A percentile compares a stretch with the other conserved stretches of the same genome.
These are phyloP conservation scores for Clunio marinus DNA, from an alignment of 2,888 invertebrate species.

Conservation along the genomic window DNA sequence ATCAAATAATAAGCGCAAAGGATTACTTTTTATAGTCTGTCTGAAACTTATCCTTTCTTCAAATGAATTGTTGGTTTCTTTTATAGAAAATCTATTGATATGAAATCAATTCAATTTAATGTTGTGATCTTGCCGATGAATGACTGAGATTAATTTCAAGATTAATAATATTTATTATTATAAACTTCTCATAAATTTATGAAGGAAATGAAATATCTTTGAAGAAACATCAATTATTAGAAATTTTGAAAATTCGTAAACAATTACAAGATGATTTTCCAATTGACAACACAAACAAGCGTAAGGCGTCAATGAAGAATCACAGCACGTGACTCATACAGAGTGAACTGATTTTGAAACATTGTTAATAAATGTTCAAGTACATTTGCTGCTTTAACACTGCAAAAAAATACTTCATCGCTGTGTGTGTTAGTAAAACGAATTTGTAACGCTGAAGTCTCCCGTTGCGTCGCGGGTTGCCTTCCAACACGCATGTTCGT, in stretches of 20 bases:
- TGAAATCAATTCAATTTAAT: too few species aligned
- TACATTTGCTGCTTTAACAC: neutral
- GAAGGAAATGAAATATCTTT: too few species aligned
- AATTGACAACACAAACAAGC: neutral
- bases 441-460: neutral
- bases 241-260: neutral
- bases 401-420: neutral
- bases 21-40: too few species aligned
- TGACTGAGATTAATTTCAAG: too few species aligned
- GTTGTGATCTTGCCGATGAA: too few species aligned
- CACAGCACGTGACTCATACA: conserved; percentile 25
- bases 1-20: too few species aligned
- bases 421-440: neutral
- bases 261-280: neutral
- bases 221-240: too few species aligned
- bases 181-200: too few species aligned
- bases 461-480: conserved; percentile 10
- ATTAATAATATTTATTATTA: too few species aligned
- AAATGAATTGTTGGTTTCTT: too few species aligned
- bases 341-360: conserved; percentile 24
- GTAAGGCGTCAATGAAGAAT: neutral
- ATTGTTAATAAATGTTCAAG: conserved; percentile 31
- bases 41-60: too few species aligned
- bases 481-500: conserved; percentile 28
- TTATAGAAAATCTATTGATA: too few species aligned